Conservation (phyloP, 2,888 invertebrate species). For the Epistrophe grossulariae region DNA sequence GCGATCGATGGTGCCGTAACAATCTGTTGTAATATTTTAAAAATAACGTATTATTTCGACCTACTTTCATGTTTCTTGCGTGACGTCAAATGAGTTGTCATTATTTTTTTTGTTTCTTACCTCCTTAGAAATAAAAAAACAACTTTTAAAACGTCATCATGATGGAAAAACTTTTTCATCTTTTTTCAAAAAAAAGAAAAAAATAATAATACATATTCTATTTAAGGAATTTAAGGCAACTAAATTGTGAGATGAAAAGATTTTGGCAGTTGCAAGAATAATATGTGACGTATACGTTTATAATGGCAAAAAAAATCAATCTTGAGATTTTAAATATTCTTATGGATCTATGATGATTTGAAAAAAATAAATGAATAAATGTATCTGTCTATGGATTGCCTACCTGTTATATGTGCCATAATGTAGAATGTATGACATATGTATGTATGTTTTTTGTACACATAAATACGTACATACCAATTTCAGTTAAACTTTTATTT, state of each 20-base stretch:
- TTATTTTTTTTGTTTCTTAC: constrained; percentile 3
- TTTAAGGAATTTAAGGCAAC: neutral
- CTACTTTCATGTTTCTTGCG: constrained; percentile 12
- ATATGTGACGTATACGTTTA: neutral
- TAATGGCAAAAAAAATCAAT: neutral
- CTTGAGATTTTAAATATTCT: neutral
- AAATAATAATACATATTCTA: neutral
- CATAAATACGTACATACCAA: no score
- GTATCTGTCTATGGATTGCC: no score
- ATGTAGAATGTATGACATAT: no score
- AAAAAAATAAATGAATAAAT: no score
- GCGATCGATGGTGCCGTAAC: neutral
- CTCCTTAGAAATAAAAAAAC: neutral
- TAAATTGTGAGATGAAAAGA: neutral
- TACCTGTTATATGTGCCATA: no score
- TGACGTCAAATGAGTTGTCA: constrained; percentile 21
- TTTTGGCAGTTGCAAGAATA: neutral
- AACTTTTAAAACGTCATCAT: neutral
- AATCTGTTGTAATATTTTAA: neutral
- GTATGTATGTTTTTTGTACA: no score
- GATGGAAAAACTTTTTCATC: neutral
- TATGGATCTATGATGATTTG: no score
- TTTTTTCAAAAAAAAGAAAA: neutral
- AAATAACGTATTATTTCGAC: constrained; percentile 15
- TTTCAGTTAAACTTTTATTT: no score